Percentiles rank a stretch among this genome's conserved stretches.
Evolutionary conservation across 2,888 invertebrate genomes (phyloP).

Genomic region (Troglohyphantes excavatus): DNA sequence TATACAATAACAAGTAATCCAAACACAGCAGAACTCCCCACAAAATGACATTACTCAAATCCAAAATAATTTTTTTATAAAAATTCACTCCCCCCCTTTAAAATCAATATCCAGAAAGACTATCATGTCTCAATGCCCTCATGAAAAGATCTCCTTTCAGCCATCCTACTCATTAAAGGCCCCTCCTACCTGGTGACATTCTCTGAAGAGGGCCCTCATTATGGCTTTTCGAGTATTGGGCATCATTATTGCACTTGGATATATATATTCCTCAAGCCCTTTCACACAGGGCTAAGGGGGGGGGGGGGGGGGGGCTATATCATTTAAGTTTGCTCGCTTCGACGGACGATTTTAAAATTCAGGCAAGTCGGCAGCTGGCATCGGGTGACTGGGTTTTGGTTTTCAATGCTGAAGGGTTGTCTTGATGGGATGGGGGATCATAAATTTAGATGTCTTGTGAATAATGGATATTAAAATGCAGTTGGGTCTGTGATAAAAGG

Average conservation of each 20-base stretch:
- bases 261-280: not conserved
- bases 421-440: not conserved
- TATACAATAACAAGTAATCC: no score
- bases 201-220: constrained; percentile 7
- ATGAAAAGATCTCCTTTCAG: constrained; percentile 44
- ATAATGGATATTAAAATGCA: not conserved
- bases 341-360: constrained; percentile 25
- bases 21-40: no score
- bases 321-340: not conserved
- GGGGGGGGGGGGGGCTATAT: no score
- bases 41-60: constrained; percentile 4
- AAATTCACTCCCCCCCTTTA: not conserved
- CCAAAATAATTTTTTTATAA: constrained; percentile 3
- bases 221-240: constrained; percentile 43
- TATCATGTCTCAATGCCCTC: not conserved
- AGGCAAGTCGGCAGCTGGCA: not conserved
- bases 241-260: constrained; percentile 34
- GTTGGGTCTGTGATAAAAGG: no score
- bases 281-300: not conserved
- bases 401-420: constrained; percentile 21
- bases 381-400: constrained; percentile 31
- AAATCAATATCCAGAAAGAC: not conserved
- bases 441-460: constrained; percentile 11
- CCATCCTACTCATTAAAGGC: constrained; percentile 15
- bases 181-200: not conserved